These are phyloP conservation scores for Aphidius colemani DNA, from an alignment of 2,888 invertebrate genomes.

Conservation along the genomic window DNA sequence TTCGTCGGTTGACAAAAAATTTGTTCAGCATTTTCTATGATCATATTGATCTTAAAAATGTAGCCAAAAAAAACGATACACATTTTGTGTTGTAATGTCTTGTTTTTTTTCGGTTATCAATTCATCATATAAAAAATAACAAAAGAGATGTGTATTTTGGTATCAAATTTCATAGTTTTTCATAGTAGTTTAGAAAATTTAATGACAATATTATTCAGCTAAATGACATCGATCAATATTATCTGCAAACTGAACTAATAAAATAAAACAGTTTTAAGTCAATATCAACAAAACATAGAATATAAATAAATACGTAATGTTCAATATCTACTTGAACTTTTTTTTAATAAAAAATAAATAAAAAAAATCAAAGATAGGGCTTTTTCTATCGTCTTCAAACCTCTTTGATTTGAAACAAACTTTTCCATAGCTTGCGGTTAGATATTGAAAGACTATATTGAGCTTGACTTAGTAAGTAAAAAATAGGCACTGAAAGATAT, in stretches of 20 bases:
- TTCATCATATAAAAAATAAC: no score
- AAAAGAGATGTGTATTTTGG: not conserved
- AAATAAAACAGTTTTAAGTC: not conserved
- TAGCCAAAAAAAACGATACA: no score
- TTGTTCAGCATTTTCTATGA: no score
- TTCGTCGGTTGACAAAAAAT: no score
- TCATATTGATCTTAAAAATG: no score
- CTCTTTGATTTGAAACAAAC: slow-evolving; percentile 16
- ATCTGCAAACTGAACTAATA: not conserved
- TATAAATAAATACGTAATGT: not conserved
- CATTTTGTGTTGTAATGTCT: no score
- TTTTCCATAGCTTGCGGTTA: not conserved
- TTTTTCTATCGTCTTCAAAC: not conserved
- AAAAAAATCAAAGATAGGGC: no score
- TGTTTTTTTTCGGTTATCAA: no score
- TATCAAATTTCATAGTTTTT: no score
- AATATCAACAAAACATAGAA: not conserved
- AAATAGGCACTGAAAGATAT: slow-evolving; percentile 1
- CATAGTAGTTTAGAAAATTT: no score
- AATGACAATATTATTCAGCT: not conserved
- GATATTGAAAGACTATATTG: slow-evolving; percentile 5
- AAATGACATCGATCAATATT: not conserved
- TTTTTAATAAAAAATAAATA: no score
- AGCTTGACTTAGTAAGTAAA: slow-evolving; percentile 10
- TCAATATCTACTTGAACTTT: no score